A percentile compares a stretch with the other conserved stretches of the same genome.
These are phyloP conservation scores for Actias luna DNA, from an alignment of 2,888 invertebrate genomes.

Conservation along the genomic window DNA sequence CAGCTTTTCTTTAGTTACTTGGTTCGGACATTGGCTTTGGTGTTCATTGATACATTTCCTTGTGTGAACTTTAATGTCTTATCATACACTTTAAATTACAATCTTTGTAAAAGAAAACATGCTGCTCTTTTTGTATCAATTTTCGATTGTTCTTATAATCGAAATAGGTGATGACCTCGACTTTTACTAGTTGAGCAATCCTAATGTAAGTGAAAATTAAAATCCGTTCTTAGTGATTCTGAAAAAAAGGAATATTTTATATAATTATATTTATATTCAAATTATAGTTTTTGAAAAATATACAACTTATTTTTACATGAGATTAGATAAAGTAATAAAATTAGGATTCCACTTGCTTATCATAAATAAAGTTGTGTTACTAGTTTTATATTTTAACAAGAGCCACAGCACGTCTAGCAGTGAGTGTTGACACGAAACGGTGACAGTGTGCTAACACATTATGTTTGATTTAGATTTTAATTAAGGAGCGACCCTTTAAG, in stretches of 20 bases:
- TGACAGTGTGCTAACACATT: constrained; percentile 43
- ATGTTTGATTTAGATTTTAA: constrained; percentile 59
- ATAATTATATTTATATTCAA: background rate
- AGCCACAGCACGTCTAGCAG: constrained; percentile 47
- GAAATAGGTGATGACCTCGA: too few species aligned
- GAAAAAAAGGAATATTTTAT: background rate
- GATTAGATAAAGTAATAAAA: constrained; percentile 6
- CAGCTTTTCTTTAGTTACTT: too few species aligned
- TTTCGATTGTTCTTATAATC: too few species aligned
- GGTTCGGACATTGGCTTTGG: too few species aligned
- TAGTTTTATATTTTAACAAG: constrained; percentile 59
- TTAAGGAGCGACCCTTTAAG: constrained; percentile 39
- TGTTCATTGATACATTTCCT: too few species aligned
- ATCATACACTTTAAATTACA: too few species aligned
- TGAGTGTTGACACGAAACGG: constrained; percentile 64
- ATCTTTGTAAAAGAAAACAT: too few species aligned
- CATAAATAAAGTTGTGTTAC: constrained; percentile 66
- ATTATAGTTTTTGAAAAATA: background rate
- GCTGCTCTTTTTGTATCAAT: too few species aligned
- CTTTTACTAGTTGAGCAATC: too few species aligned
- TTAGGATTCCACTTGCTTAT: constrained; percentile 43
- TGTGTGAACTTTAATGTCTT: too few species aligned
- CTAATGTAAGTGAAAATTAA: background rate
- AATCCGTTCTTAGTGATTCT: background rate
- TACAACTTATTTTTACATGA: background rate